Evolutionary conservation across 2,113 vertebrate species (phyloP).

Genomic region (Pholis gunnellus): DNA sequence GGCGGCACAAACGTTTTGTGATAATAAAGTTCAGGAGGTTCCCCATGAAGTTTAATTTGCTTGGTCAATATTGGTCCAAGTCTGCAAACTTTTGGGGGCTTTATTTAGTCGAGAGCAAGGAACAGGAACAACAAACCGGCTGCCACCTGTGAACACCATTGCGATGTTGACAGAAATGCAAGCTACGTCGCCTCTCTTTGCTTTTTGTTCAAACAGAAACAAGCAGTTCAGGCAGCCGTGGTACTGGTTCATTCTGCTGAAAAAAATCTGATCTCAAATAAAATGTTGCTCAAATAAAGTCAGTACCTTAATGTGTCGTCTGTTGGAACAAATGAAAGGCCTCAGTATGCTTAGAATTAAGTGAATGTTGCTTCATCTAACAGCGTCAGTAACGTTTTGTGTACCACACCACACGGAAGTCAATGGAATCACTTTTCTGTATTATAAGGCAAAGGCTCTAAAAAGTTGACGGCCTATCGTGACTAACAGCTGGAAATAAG

Average conservation of each 20-base stretch:
- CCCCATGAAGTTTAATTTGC: conserved; percentile 20
- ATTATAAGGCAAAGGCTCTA: not conserved
- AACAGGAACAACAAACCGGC: not conserved
- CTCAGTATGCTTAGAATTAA: not conserved
- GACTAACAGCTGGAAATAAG: not conserved
- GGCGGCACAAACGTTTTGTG: conserved; percentile 4
- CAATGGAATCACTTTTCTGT: not conserved
- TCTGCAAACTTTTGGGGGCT: conserved; percentile 16
- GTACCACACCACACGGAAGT: not conserved
- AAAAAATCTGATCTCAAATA: conserved; percentile 6
- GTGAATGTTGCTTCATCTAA: not conserved
- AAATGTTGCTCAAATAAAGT: conserved; percentile 2
- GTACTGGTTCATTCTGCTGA: not conserved
- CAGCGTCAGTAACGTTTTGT: conserved; percentile 11
- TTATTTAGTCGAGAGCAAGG: conserved; percentile 6
- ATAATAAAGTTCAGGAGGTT: conserved; percentile 44
- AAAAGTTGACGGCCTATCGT: too few species aligned
- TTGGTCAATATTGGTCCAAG: conserved; percentile 11
- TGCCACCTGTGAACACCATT: not conserved
- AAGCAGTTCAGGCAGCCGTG: not conserved
- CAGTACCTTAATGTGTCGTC: not conserved
- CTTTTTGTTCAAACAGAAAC: not conserved
- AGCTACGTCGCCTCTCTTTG: not conserved
- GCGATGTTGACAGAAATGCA: conserved; percentile 6
- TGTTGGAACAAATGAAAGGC: not conserved